phyloP scores from a whole-genome alignment of 2,113 vertebrate genomes.

The Crotalus helleri region DNA sequence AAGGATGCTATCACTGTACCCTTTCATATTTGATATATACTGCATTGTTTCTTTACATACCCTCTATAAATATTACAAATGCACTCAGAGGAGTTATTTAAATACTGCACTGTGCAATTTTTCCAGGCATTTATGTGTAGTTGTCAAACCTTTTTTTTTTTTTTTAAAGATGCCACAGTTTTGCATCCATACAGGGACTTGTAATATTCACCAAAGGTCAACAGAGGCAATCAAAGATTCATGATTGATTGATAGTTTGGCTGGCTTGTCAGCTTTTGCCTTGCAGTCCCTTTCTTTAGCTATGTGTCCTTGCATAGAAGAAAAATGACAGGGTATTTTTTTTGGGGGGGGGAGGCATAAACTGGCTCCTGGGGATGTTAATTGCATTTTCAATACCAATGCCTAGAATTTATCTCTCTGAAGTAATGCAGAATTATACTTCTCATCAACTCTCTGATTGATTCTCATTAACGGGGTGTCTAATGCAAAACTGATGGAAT shows the following conservation, averaged over 20 bases:
- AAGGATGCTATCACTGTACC: conserved; percentile 15
- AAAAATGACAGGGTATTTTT: neutral
- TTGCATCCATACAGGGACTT: neutral
- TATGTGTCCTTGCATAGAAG: neutral
- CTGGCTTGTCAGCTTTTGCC: conserved; percentile 8
- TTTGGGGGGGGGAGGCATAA: neutral
- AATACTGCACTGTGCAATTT: conserved; percentile 17
- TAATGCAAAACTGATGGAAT: neutral
- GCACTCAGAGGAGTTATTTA: conserved; percentile 11
- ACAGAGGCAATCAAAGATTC: neutral
- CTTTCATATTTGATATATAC: neutral
- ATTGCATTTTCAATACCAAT: conserved; percentile 7
- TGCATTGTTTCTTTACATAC: neutral
- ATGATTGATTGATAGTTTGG: conserved; percentile 6
- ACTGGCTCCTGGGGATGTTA: neutral
- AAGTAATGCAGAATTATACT: neutral
- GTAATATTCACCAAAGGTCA: neutral
- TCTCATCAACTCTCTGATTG: conserved; percentile 12
- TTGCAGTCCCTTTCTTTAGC: neutral
- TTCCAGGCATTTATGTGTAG: conserved; percentile 9
- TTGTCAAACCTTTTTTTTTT: conserved; percentile 24
- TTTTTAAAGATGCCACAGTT: neutral
- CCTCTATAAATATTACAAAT: conserved; percentile 4
- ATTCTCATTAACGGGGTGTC: neutral
- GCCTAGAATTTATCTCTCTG: neutral